Percentiles rank a stretch among this genome's conserved stretches.
Conservation (phyloP, 2,113 vertebrate genomes). For the Brachyhypopomus gauderio region DNA sequence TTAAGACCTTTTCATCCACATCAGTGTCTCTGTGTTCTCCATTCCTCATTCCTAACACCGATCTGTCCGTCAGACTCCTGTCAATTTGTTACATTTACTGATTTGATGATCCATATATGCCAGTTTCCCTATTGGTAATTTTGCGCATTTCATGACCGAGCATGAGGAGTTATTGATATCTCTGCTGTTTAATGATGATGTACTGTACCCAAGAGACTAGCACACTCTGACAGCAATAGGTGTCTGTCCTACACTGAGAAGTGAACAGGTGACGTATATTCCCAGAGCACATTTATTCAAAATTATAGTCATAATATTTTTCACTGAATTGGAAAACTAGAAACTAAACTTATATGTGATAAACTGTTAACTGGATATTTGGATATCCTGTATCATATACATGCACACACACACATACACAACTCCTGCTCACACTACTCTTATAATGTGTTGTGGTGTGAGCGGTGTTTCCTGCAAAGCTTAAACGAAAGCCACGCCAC, state of each 20-base stretch:
- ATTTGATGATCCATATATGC: background rate
- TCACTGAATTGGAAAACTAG: background rate
- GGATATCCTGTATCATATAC: no score
- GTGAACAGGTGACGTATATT: constrained; percentile 9
- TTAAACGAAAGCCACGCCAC: no score
- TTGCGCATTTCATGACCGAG: background rate
- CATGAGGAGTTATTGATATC: background rate
- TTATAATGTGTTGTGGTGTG: no score
- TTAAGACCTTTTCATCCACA: constrained; percentile 9
- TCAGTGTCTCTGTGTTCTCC: background rate
- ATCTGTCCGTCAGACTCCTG: background rate
- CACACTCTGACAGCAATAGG: background rate
- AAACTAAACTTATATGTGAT: background rate
- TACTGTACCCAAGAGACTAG: background rate
- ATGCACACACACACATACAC: no score
- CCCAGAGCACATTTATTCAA: no score
- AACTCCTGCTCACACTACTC: no score
- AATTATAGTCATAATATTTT: background rate
- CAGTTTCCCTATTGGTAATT: background rate
- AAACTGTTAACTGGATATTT: no score
- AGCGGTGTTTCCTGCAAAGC: no score
- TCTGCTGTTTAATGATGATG: background rate
- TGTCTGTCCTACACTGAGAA: background rate
- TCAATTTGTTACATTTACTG: background rate
- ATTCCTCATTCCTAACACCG: background rate